Base-by-base conservation (phyloP, 1,140 invertebrate species). In the Drosophila parabipectinata region DNA sequence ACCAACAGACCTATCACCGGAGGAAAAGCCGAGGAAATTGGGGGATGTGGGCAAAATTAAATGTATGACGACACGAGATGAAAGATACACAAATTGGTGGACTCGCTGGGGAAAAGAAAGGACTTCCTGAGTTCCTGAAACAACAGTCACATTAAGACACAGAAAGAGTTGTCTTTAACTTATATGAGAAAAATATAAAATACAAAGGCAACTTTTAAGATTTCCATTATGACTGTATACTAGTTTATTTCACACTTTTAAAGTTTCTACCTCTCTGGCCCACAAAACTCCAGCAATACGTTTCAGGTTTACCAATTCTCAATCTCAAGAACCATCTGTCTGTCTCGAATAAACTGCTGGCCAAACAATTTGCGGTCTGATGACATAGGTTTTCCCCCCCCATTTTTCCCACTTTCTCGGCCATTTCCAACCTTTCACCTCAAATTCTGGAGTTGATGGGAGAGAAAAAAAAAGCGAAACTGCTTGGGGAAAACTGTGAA, bases 301-400 rank as follows among this genome's bases (percentile, higher is more conserved):
- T 32, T 56, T 8, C 21, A 9, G 47, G 50, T 48, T 69, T 69
- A 69, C 47, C 68, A 69, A 69, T 69, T 69, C 51, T 30, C 59
- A 54, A 62, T 62, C 64, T 30, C 26, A 26, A 39, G 32, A 69
- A 71, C 52, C 56, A 57, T 57, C 52, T 57, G 63, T 39, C 51
- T 39, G 32, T 54, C 54, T 64, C 44, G 47, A 58, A 48, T 48
- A 50, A 64, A 64, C 61, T 58, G 14, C 30, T 44, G 54, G 30
- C 57, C 79, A 69, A 78, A 64, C 62, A 74, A 58, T 74, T 68
- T 48, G 50, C 63, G 59, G 62, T 61, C 55, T 81, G 69, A 54
- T 53, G 69, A 61, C 76, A 72, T 66, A 51, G 30, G 62, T 32
- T 50, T 58, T 24, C 47, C 14, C 54, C n/a, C 4, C 4, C 63